phyloP scores from a whole-genome alignment of 2,113 vertebrate species.

The Clarias gariepinus region DNA sequence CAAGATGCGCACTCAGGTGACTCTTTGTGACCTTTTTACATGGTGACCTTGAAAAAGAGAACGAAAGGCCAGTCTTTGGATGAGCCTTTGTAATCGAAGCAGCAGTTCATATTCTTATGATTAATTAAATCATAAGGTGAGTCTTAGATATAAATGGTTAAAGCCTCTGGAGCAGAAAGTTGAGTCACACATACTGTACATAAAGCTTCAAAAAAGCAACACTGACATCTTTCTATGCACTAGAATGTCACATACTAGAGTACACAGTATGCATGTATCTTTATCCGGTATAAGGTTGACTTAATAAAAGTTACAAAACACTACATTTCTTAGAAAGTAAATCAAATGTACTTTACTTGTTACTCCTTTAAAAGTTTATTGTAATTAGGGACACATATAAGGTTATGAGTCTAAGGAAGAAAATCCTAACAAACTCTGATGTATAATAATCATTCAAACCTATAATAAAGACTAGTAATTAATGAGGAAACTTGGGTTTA shows the following conservation, averaged over 20 bases:
- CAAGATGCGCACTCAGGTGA: no score
- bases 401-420: conserved; percentile 62
- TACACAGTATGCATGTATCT: not conserved
- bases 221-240: not conserved
- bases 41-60: no score
- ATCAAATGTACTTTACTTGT: conserved; percentile 32
- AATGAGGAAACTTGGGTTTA: conserved; percentile 97
- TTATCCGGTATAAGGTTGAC: not conserved
- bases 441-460: conserved; percentile 90
- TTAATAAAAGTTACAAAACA: conserved; percentile 4
- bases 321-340: not conserved
- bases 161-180: no score
- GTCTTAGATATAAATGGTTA: no score
- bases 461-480: conserved; percentile 87
- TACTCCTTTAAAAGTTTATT: conserved; percentile 64
- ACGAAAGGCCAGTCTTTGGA: no score
- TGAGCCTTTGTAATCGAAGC: no score
- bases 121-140: no score
- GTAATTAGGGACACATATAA: conserved; percentile 82
- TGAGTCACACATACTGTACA: no score
- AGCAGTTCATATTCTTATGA: no score
- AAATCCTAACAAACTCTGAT: conserved; percentile 70
- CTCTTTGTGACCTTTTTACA: no score
- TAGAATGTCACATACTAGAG: not conserved
- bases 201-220: no score